Base-by-base conservation (phyloP, 2,797 vertebrate species). In the Enteromius afrohamiltoni region DNA sequence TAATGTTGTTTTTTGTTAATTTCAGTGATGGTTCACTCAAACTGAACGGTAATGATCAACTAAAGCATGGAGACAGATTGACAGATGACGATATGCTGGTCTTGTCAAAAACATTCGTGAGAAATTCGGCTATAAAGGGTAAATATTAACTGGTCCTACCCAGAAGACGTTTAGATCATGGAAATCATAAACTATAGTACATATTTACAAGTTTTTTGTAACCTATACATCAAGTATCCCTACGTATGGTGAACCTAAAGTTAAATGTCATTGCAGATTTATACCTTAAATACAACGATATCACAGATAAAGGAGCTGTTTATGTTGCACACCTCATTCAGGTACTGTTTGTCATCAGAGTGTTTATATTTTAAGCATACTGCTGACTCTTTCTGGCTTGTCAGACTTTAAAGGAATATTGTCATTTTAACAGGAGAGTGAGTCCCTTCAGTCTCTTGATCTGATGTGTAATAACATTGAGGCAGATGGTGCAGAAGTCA, bases 391-490 rank as follows among this genome's bases (percentile, higher is more conserved):
- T 58, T 19, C 3, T 69, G 9, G 69, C 21, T 17, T 71, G n/a
- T 49, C 23, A 40, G 6, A 75, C 31, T 9, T 11, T 64, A 47
- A 64, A 77, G 16, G 21, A n/a, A 31, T 83, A 21, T 77, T 6
- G 79, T 31, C 34, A 40, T 82, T 69, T 76, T 85, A 91, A 89
- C 85, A 94, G 92, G 92, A 90, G 77, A 92, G 91, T 8, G 86
- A 73, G 14, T 76, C 82, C 58, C 91, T 98, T 85, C 58, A 0
- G 42, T 93, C 91, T 86, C 92, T 98, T 89, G 96, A 98, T 89
- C 92, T 99, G 71, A 97, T 92, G 93, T 95, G 96, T 88, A 99
- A 99, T 67, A 84, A 97, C 85, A 96, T 98, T 82, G 91, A 93
- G 82, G 80, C 89, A 0, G 87, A 89, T 0, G 97, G 98, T 83